Evolutionary conservation across 2,113 vertebrate genomes (phyloP).

Genomic region (Arvicanthis niloticus): DNA sequence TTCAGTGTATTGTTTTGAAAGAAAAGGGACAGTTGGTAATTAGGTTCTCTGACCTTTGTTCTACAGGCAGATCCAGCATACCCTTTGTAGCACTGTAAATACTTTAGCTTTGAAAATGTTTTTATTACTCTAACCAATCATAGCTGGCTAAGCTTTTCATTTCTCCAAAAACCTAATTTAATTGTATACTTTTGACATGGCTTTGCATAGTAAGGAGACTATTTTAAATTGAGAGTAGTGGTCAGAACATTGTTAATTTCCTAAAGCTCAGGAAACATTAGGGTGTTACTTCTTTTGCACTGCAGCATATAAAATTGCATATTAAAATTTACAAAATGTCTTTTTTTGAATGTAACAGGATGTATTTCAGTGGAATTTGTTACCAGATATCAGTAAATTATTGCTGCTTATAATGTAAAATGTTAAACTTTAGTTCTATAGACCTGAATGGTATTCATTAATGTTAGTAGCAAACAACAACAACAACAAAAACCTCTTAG

Average conservation of each 20-base stretch:
- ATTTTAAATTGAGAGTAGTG: conserved; percentile 81
- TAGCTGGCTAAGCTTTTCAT: conserved; percentile 73
- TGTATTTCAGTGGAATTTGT: conserved; percentile 82
- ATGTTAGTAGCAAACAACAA: conserved; percentile 67
- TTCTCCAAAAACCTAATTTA: conserved; percentile 75
- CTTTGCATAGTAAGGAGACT: conserved; percentile 75
- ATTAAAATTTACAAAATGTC: conserved; percentile 81
- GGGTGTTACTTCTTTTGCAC: conserved; percentile 85
- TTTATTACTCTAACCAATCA: conserved; percentile 60
- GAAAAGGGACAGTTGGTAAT: conserved; percentile 72
- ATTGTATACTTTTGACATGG: conserved; percentile 82
- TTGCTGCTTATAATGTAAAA: conserved; percentile 84
- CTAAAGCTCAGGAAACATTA: conserved; percentile 88
- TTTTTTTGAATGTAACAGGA: conserved; percentile 82
- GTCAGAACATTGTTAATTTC: conserved; percentile 82
- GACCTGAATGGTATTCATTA: conserved; percentile 79
- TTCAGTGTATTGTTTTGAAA: conserved; percentile 81
- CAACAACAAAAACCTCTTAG: conserved; percentile 42
- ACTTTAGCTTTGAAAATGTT: conserved; percentile 76
- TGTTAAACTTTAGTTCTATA: conserved; percentile 81
- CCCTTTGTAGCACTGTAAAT: conserved; percentile 82
- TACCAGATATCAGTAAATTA: conserved; percentile 84
- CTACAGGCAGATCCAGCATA: conserved; percentile 71
- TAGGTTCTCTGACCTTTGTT: conserved; percentile 78
- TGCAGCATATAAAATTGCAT: conserved; percentile 82